Percentiles rank a stretch among this genome's conserved stretches.
These are phyloP conservation scores for Rhagoletis pomonella DNA, from an alignment of 1,140 invertebrate genomes.

Conservation along the genomic window DNA sequence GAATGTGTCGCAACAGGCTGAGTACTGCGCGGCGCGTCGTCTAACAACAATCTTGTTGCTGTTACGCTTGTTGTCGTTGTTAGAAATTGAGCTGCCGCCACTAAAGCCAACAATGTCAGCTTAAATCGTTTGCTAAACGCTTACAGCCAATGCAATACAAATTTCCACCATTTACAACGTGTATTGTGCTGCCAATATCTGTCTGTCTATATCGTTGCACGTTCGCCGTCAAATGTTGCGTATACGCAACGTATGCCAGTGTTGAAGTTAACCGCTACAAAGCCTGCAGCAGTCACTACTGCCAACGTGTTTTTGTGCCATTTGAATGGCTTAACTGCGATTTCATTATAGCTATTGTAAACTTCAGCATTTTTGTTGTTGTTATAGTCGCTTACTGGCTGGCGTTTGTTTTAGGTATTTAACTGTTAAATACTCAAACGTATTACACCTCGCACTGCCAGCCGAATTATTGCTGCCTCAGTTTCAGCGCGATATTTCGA, in stretches of 20 bases:
- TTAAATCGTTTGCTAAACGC: conserved; percentile 39
- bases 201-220: background rate
- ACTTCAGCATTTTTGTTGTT: background rate
- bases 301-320: conserved; percentile 29
- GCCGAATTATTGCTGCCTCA: too few relatives aligned
- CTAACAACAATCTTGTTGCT: background rate
- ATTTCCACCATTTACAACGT: background rate
- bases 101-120: background rate
- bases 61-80: background rate
- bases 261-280: background rate
- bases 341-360: conserved; percentile 32
- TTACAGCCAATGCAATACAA: too few relatives aligned
- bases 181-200: background rate
- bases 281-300: conserved; percentile 18
- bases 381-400: background rate
- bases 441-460: background rate
- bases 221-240: conserved; percentile 22
- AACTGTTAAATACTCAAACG: conserved; percentile 2
- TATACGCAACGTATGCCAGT: conserved; percentile 19
- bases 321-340: conserved; percentile 45
- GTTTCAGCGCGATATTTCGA: background rate
- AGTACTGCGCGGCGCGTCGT: background rate
- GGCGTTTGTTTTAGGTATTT: background rate
- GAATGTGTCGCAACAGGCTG: conserved; percentile 35
- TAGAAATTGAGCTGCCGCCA: background rate